phyloP scores from a whole-genome alignment of 2,888 invertebrate species.

The Ecliptopera silaceata region DNA sequence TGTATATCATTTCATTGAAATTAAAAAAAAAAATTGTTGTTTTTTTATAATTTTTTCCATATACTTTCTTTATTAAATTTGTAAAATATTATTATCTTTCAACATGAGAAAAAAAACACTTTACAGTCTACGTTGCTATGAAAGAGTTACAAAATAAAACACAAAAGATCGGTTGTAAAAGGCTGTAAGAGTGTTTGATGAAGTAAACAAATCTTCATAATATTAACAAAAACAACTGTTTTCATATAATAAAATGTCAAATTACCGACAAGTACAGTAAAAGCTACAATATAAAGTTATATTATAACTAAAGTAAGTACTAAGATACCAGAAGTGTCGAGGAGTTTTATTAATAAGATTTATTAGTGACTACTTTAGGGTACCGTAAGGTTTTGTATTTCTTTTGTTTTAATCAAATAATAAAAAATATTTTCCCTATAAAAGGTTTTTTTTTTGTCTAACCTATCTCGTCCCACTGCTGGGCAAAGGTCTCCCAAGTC shows the following conservation, averaged over 20 bases:
- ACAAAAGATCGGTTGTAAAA: not conserved
- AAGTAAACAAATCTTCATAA: constrained; percentile 9
- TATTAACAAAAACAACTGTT: constrained; percentile 29
- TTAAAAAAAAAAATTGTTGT: too few relatives aligned
- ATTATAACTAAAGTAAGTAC: constrained; percentile 27
- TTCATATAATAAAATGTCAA: constrained; percentile 24
- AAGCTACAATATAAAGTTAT: not conserved
- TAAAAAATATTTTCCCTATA: too few relatives aligned
- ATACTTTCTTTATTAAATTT: too few relatives aligned
- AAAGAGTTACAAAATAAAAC: constrained; percentile 1
- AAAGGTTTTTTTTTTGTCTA: too few relatives aligned
- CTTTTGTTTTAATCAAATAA: too few relatives aligned
- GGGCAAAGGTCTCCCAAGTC: too few relatives aligned
- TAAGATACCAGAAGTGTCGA: constrained; percentile 43
- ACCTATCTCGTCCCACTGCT: too few relatives aligned
- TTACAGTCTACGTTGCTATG: not conserved
- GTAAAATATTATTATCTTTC: too few relatives aligned
- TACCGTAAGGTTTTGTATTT: too few relatives aligned
- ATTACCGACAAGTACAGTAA: constrained; percentile 31
- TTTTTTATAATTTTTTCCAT: too few relatives aligned
- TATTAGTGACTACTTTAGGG: constrained; percentile 45
- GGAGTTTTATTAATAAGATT: constrained; percentile 61
- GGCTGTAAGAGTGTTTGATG: constrained; percentile 3
- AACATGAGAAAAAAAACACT: too few relatives aligned
- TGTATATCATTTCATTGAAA: too few relatives aligned